These are phyloP conservation scores for Epicauta chinensis DNA, from an alignment of 1,140 invertebrate species.

Conservation along the genomic window DNA sequence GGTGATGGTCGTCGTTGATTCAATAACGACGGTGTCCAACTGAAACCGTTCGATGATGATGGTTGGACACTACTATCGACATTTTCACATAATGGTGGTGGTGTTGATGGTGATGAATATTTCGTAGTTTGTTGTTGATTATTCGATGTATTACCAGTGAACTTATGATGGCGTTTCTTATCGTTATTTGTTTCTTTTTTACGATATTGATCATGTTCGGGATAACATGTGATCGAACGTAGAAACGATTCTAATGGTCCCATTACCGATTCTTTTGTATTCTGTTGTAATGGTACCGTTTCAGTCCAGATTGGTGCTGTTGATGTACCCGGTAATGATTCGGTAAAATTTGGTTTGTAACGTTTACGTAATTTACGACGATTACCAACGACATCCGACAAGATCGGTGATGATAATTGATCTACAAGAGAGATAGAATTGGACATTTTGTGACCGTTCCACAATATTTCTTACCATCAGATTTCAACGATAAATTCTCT, in stretches of 20 bases:
- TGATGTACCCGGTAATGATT: background rate
- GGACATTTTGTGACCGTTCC: too few species aligned
- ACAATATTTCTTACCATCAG: background rate
- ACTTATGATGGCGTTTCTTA: constrained; percentile 13
- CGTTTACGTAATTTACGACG: constrained; percentile 5
- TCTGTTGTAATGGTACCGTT: constrained; percentile 30
- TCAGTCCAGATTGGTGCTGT: constrained; percentile 24
- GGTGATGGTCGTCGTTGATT: constrained; percentile 25
- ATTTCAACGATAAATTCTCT: constrained; percentile 10
- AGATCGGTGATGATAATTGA: constrained; percentile 1
- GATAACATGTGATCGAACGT: constrained; percentile 38
- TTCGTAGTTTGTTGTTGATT: constrained; percentile 13
- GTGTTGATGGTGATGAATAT: constrained; percentile 22
- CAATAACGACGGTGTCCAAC: constrained; percentile 41
- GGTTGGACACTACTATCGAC: constrained; percentile 21
- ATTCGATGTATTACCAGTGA: constrained; percentile 4
- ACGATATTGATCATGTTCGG: constrained; percentile 36
- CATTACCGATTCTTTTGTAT: constrained; percentile 35
- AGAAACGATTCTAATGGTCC: constrained; percentile 38
- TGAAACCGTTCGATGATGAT: constrained; percentile 32
- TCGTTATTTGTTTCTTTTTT: constrained; percentile 26
- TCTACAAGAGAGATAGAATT: background rate
- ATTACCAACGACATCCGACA: constrained; percentile 1
- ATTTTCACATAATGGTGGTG: constrained; percentile 28
- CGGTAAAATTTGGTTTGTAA: constrained; percentile 1